Conservation (phyloP, 2,888 invertebrate species). For the Aleiodes leptofemur region DNA sequence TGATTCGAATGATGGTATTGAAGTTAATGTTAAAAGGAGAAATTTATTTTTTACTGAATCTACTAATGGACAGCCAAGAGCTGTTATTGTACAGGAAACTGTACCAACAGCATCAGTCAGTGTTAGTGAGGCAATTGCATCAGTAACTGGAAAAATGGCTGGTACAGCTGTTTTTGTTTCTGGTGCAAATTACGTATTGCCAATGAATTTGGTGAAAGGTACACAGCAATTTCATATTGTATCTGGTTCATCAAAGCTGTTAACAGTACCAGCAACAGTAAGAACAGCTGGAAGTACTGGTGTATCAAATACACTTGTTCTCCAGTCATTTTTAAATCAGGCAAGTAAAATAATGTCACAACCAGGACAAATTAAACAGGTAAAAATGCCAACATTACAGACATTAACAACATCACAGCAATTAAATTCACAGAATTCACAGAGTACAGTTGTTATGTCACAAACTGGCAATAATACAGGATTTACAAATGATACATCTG, state of each 20-base stretch:
- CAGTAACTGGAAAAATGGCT: constrained; percentile 78
- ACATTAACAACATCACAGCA: constrained; percentile 61
- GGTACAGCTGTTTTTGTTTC: constrained; percentile 83
- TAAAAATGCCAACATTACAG: constrained; percentile 69
- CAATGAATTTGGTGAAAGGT: constrained; percentile 84
- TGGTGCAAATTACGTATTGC: constrained; percentile 82
- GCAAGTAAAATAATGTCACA: constrained; percentile 76
- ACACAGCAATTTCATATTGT: constrained; percentile 85
- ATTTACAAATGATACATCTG: constrained; percentile 55
- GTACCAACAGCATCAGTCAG: constrained; percentile 70
- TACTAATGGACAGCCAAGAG: constrained; percentile 64
- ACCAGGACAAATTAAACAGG: constrained; percentile 66
- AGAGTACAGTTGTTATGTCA: constrained; percentile 63
- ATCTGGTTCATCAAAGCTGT: constrained; percentile 81
- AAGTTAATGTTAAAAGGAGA: constrained; percentile 65
- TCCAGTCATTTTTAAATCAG: constrained; percentile 83
- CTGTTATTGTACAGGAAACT: constrained; percentile 72
- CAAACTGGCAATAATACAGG: constrained; percentile 61
- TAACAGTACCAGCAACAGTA: constrained; percentile 69
- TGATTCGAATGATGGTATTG: constrained; percentile 70
- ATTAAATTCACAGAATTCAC: constrained; percentile 59
- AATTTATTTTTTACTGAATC: constrained; percentile 72
- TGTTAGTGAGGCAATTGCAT: constrained; percentile 81
- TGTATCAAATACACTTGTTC: constrained; percentile 80
- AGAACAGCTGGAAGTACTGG: constrained; percentile 67